These are phyloP conservation scores for Orius insidiosus DNA, from an alignment of 1,140 invertebrate genomes.

Conservation along the genomic window DNA sequence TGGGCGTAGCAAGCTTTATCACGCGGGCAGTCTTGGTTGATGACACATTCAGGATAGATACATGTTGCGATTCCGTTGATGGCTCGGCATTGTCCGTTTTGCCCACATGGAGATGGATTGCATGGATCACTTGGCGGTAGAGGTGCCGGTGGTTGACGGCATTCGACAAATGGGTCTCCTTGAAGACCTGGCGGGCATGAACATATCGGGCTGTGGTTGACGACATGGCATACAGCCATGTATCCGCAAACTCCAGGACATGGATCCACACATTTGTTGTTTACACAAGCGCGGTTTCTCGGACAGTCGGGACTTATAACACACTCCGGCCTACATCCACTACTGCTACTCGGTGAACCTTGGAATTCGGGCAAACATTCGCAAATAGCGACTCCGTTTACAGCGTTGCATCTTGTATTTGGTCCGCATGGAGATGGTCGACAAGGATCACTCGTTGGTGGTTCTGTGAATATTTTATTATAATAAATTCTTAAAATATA, in stretches of 20 bases:
- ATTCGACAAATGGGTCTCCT: constrained; percentile 60
- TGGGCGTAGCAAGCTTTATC: constrained; percentile 63
- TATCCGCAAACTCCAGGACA: constrained; percentile 51
- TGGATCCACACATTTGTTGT: constrained; percentile 53
- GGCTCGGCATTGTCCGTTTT: constrained; percentile 61
- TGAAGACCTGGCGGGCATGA: constrained; percentile 47
- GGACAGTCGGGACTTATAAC: constrained; percentile 56
- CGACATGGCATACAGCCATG: constrained; percentile 44
- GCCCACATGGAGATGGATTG: constrained; percentile 59
- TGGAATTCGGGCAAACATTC: constrained; percentile 49
- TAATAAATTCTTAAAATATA: background rate
- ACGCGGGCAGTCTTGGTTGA: constrained; percentile 64
- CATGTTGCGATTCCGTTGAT: constrained; percentile 49
- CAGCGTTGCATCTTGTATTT: constrained; percentile 45
- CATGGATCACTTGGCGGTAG: constrained; percentile 41
- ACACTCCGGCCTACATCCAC: constrained; percentile 54
- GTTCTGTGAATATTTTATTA: background rate
- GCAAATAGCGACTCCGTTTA: constrained; percentile 43
- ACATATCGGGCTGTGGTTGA: constrained; percentile 66
- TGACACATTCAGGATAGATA: constrained; percentile 68
- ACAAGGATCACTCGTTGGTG: constrained; percentile 35
- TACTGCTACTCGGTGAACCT: constrained; percentile 32
- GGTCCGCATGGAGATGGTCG: constrained; percentile 53
- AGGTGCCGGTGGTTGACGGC: constrained; percentile 33
- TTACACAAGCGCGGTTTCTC: constrained; percentile 50